Evolutionary conservation across 2,113 vertebrate species (phyloP), one percentile per base, ranked within the genome.

Genomic region (Caranx melampygus): DNA sequence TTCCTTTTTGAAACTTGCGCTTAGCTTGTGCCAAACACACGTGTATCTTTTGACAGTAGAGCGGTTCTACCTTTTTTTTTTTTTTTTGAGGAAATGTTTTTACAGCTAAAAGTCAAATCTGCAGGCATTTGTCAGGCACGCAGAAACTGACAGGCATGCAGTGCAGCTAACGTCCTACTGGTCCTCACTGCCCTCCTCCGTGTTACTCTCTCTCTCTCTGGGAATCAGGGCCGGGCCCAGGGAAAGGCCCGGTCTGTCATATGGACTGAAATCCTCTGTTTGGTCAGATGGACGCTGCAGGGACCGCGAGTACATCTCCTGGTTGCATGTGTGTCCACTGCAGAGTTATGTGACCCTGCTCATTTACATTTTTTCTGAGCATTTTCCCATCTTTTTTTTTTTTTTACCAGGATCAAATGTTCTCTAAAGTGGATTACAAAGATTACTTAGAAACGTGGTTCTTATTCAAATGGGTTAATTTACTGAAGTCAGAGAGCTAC

Each of bases 271-370:
- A 82, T 87, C 75, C 79, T 85, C 81, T 93, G 91, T 92, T 93
- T 92, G 79, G 83, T 93, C 89, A 93, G 90, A 89, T 93, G 92
- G 85, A 51, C 82, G 1, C 92, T 69, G 89, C 84, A 49, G 89
- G 84, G 75, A 78, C 74, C 21, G 49, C 37, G 21, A 78, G 72
- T 37, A 0, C 55, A 45, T 73, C 87, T 86, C 75, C 40, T 52
- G 81, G 57, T 52, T 35, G 65, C 70, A 55, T 84, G 87, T 62
- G 61, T 68, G 65, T 81, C 73, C 82, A 6, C 79, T 72, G 54
- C 60, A 40, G 40, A 72, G 62, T 42, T 64, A 47, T 67, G 44
- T 86, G 85, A 88, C 75, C 62, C 81, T 76, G 70, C 77, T 83
- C 73, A 33, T 76, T 87, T 78, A 79, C 75, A 78, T 74, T 47